These are phyloP conservation scores for Dexiosoma caninum DNA, from an alignment of 2,888 invertebrate species.

Conservation along the genomic window DNA sequence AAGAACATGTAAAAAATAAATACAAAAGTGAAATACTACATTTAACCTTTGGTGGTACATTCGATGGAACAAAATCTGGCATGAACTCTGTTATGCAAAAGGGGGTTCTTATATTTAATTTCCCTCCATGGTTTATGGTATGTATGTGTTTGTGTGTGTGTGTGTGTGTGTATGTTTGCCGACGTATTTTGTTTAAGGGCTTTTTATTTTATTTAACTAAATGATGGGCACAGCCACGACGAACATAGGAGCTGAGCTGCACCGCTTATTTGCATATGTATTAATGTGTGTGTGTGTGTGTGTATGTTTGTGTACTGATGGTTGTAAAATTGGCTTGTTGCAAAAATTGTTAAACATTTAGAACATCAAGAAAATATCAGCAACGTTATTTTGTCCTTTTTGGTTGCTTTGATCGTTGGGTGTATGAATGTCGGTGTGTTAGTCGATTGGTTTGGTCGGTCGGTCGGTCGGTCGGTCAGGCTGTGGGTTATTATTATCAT, in stretches of 20 bases:
- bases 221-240: slow-evolving; percentile 11
- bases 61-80: slow-evolving; percentile 39
- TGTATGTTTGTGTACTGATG: too few species aligned
- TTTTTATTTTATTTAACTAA: slow-evolving; percentile 34
- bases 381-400: slow-evolving; percentile 14
- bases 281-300: not conserved
- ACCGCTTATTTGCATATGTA: not conserved
- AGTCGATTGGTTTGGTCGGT: slow-evolving; percentile 23
- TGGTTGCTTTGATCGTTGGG: slow-evolving; percentile 10
- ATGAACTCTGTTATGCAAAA: slow-evolving; percentile 18
- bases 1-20: slow-evolving; percentile 44
- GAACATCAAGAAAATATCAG: slow-evolving; percentile 61
- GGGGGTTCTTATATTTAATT: slow-evolving; percentile 6
- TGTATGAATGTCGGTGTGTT: slow-evolving; percentile 17
- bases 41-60: slow-evolving; percentile 62
- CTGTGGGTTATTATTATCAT: slow-evolving; percentile 61
- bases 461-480: slow-evolving; percentile 36
- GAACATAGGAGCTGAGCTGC: not conserved
- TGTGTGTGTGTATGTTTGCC: too few species aligned
- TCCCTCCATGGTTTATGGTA: not conserved
- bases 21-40: slow-evolving; percentile 38
- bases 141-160: too few species aligned
- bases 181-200: slow-evolving; percentile 51
- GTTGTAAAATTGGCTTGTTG: slow-evolving; percentile 61
- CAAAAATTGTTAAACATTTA: slow-evolving; percentile 62